These are phyloP conservation scores for Artibeus lituratus DNA, from an alignment of 2,797 vertebrate genomes.

Conservation along the genomic window DNA sequence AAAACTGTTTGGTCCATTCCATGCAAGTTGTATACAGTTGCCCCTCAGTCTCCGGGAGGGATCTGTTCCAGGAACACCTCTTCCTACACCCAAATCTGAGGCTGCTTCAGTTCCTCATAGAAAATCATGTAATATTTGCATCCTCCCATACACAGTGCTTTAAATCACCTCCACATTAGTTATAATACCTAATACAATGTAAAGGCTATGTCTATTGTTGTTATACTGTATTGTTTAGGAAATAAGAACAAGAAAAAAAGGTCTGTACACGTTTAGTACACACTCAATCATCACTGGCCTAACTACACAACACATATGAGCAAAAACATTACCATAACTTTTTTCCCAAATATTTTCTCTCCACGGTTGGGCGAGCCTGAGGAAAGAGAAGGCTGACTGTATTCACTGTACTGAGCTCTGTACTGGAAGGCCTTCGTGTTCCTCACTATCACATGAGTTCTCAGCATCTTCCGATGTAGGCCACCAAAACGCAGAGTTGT, in stretches of 20 bases:
- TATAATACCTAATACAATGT: background rate
- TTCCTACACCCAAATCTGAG: background rate
- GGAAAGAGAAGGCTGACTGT: background rate
- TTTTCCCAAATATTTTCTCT: background rate
- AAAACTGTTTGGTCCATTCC: background rate
- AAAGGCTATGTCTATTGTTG: background rate
- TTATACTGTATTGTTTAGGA: background rate
- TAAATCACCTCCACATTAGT: background rate
- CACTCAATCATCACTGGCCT: background rate
- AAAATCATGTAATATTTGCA: background rate
- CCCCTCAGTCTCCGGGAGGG: background rate
- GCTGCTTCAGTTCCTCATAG: background rate
- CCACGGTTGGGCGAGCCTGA: background rate
- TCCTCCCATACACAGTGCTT: background rate
- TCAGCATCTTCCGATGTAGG: background rate
- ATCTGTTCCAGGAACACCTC: background rate
- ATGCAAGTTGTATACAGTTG: fast-evolving
- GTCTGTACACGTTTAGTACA: background rate
- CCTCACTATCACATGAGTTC: background rate
- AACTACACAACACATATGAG: background rate
- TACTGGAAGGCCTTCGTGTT: background rate
- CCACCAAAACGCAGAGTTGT: background rate
- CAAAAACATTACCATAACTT: background rate
- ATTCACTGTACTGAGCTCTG: background rate
- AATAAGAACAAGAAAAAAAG: background rate